Evolutionary conservation across 2,113 vertebrate genomes (phyloP).

Genomic region (Cromileptes altivelis): DNA sequence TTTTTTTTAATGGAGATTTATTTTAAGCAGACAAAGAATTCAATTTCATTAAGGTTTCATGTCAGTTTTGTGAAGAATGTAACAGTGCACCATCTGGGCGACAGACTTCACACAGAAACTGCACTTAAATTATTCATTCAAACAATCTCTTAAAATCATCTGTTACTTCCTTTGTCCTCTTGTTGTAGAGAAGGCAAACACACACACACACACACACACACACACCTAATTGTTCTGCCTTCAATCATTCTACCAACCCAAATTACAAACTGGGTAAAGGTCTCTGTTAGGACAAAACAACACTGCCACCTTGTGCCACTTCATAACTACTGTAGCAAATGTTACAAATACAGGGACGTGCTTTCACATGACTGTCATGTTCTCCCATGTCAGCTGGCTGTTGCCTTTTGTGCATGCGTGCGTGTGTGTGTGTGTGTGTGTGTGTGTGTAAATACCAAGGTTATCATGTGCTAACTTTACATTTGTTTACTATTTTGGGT

Average conservation of each 20-base stretch:
- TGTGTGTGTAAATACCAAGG: no score
- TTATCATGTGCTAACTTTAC: neutral
- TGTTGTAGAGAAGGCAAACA: neutral
- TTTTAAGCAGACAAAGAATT: neutral
- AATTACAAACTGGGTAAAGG: neutral
- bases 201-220: no score
- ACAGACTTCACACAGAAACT: neutral
- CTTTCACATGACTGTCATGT: no score
- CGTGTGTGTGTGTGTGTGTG: no score
- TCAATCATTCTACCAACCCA: neutral
- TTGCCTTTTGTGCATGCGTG: neutral
- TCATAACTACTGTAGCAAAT: neutral
- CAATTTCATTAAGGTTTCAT: neutral
- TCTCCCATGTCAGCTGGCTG: neutral
- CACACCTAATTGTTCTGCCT: neutral
- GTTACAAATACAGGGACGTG: neutral
- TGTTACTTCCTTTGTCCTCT: conserved; percentile 12
- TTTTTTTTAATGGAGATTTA: neutral
- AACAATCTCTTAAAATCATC: neutral
- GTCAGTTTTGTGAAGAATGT: neutral
- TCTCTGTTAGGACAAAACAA: neutral
- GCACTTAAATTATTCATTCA: neutral
- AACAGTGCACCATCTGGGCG: neutral
- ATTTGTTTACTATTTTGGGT: neutral
- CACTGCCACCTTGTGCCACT: conserved; percentile 40